A percentile compares a stretch with the other conserved stretches of the same genome.
phyloP scores from a whole-genome alignment of 1,140 invertebrate species.

The Camponotus vicinus region DNA sequence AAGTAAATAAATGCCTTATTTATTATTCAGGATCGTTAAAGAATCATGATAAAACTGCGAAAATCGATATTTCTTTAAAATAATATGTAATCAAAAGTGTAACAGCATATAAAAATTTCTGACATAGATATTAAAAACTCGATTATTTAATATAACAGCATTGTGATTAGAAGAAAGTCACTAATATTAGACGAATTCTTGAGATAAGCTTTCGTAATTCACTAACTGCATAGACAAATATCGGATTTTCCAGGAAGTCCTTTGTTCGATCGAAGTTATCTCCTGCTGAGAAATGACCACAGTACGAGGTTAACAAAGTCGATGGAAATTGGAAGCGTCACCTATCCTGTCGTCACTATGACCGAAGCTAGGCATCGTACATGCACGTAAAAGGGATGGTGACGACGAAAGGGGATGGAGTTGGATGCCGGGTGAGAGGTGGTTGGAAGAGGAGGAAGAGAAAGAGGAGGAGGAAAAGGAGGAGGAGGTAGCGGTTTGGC shows the following conservation, averaged over 20 bases:
- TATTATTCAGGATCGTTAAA: neutral
- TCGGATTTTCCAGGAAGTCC: constrained; percentile 57
- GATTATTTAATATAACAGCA: neutral
- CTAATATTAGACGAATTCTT: neutral
- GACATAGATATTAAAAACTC: neutral
- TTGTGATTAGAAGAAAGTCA: neutral
- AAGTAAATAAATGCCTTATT: neutral
- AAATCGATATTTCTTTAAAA: neutral
- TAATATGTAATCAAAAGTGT: neutral
- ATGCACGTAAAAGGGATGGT: constrained; percentile 65
- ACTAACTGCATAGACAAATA: neutral
- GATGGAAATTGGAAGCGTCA: constrained; percentile 75
- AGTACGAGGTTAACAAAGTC: constrained; percentile 77
- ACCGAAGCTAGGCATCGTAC: constrained; percentile 69
- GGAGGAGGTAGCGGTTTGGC: constrained; percentile 69
- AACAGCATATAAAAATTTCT: neutral
- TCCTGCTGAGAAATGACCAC: constrained; percentile 73
- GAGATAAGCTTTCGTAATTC: neutral
- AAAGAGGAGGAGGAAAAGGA: constrained; percentile 37
- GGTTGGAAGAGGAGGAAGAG: constrained; percentile 39
- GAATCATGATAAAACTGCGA: neutral
- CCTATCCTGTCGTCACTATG: constrained; percentile 76
- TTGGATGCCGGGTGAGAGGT: constrained; percentile 19
- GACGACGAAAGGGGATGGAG: constrained; percentile 56
- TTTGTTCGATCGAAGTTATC: constrained; percentile 47